phyloP scores from a whole-genome alignment of 1,140 invertebrate genomes.

The Zophobas atratus region DNA sequence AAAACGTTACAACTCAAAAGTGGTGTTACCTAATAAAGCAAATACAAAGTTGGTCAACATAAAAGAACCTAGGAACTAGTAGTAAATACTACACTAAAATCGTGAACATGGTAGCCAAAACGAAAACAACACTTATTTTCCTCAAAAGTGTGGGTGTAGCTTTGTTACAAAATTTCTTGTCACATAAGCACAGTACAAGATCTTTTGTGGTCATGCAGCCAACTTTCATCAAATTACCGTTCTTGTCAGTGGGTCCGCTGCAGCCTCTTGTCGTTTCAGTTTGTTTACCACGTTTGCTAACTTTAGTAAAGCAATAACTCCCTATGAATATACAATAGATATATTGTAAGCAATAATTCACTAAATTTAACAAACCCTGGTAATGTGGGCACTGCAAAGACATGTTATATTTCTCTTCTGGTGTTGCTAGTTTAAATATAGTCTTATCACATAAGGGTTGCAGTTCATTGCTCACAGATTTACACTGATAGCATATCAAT shows the following conservation, averaged over 20 bases:
- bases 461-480: slow-evolving; percentile 33
- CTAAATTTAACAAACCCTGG: slow-evolving; percentile 18
- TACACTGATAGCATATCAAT: slow-evolving; percentile 52
- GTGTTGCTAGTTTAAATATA: slow-evolving; percentile 38
- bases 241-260: slow-evolving; percentile 34
- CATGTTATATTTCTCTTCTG: slow-evolving; percentile 43
- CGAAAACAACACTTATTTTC: too few relatives aligned
- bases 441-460: slow-evolving; percentile 46
- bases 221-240: slow-evolving; percentile 27
- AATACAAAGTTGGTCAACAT: too few relatives aligned
- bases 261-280: slow-evolving; percentile 48
- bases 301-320: slow-evolving; percentile 47
- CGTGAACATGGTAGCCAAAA: too few relatives aligned
- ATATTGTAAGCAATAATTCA: background rate
- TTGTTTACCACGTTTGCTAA: background rate
- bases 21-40: too few relatives aligned
- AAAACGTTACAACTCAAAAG: too few relatives aligned
- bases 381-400: slow-evolving; percentile 47
- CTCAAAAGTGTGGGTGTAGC: background rate
- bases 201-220: slow-evolving; percentile 37
- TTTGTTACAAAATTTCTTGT: slow-evolving; percentile 28
- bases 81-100: too few relatives aligned
- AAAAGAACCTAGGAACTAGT: too few relatives aligned
- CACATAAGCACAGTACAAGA: slow-evolving; percentile 17
- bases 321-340: slow-evolving; percentile 9